Conservation (phyloP, 1,140 invertebrate genomes). For the Armadillidium nasatum region DNA sequence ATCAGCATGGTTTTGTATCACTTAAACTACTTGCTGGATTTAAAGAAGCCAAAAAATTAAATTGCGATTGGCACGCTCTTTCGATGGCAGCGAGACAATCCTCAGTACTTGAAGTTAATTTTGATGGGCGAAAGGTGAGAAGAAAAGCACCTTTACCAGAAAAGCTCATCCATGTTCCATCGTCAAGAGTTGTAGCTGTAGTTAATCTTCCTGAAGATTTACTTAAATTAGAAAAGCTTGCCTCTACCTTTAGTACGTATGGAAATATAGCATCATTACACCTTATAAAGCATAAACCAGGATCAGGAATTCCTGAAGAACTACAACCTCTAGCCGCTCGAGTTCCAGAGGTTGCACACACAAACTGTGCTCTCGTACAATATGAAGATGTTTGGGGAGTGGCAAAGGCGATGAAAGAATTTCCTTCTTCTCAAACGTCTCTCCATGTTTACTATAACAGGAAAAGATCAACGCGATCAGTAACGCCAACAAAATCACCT, state of each 20-base stretch:
- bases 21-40: constrained; percentile 89
- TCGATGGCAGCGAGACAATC: constrained; percentile 73
- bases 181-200: constrained; percentile 70
- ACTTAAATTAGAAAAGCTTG: constrained; percentile 77
- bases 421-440: constrained; percentile 54
- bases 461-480: constrained; percentile 63
- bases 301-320: constrained; percentile 78
- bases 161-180: constrained; percentile 68
- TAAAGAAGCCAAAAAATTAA: constrained; percentile 84
- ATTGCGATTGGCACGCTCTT: constrained; percentile 86
- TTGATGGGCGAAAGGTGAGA: constrained; percentile 80
- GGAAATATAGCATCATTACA: constrained; percentile 81
- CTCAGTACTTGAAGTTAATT: constrained; percentile 78
- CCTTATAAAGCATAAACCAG: constrained; percentile 74
- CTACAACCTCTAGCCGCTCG: constrained; percentile 81
- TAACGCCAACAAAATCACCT: too few species aligned
- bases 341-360: constrained; percentile 75
- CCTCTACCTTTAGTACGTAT: constrained; percentile 75
- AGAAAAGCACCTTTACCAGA: constrained; percentile 69
- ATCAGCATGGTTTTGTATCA: constrained; percentile 90
- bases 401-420: constrained; percentile 63
- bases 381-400: constrained; percentile 81
- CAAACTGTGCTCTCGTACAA: constrained; percentile 81
- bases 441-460: constrained; percentile 68
- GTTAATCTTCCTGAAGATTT: constrained; percentile 77